Evolutionary conservation across 2,113 vertebrate genomes (phyloP).

Genomic region (Aldabrachelys gigantea): DNA sequence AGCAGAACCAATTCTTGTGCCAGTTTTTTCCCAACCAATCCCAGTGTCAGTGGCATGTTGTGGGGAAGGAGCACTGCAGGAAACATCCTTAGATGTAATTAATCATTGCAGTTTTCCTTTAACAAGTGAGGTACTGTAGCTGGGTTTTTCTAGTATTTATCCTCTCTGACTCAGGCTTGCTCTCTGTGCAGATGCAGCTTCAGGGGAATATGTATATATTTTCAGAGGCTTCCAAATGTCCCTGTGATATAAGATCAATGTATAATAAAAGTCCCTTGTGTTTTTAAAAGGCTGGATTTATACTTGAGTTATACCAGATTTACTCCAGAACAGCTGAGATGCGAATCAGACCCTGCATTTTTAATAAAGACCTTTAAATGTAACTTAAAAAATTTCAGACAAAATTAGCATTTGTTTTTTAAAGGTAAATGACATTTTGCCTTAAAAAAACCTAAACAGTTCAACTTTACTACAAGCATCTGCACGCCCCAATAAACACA

Average conservation of each 20-base stretch:
- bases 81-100: background rate
- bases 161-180: background rate
- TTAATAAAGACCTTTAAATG: constrained; percentile 49
- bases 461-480: constrained; percentile 46
- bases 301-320: constrained; percentile 42
- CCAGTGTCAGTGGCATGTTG: background rate
- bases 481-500: constrained; percentile 59
- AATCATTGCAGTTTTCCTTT: background rate
- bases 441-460: constrained; percentile 28
- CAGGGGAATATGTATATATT: constrained; percentile 38
- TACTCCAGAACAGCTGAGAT: constrained; percentile 43
- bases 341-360: constrained; percentile 27
- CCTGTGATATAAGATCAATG: background rate
- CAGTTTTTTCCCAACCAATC: background rate
- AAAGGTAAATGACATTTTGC: constrained; percentile 47
- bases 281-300: constrained; percentile 35
- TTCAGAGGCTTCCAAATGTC: constrained; percentile 23
- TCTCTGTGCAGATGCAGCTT: background rate
- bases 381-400: constrained; percentile 35
- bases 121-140: background rate
- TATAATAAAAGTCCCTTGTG: background rate
- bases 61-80: background rate
- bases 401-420: constrained; percentile 62
- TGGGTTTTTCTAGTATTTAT: constrained; percentile 30
- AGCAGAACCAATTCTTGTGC: background rate